Percentiles rank a stretch among this genome's conserved stretches.
phyloP scores from a whole-genome alignment of 2,797 vertebrate genomes.

The Lates japonicus region DNA sequence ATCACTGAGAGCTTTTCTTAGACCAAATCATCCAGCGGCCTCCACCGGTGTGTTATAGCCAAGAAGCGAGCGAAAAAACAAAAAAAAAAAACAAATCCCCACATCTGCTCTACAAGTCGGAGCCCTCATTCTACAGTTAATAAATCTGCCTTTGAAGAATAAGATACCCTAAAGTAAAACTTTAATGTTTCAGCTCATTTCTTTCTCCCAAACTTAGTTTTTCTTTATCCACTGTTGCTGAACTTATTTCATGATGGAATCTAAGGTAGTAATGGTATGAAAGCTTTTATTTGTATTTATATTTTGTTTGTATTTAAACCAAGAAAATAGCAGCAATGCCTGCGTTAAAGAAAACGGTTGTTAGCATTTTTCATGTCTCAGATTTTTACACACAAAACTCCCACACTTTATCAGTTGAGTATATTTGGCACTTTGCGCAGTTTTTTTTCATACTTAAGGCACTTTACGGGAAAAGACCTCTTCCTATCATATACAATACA shows the following conservation, averaged over 20 bases:
- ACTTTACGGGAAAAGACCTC: background rate
- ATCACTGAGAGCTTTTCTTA: slow-evolving; percentile 48
- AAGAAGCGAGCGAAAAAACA: slow-evolving; percentile 46
- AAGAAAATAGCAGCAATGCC: background rate
- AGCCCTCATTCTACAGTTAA: slow-evolving; percentile 58
- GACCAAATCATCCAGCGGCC: slow-evolving; percentile 47
- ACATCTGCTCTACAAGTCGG: slow-evolving; percentile 54
- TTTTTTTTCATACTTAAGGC: background rate
- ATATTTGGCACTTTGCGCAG: background rate
- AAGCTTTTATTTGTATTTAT: background rate
- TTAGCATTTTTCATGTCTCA: background rate
- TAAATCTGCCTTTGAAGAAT: slow-evolving; percentile 70
- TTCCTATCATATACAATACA: background rate
- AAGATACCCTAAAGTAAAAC: slow-evolving; percentile 46
- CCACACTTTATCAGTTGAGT: background rate
- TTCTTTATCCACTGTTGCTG: slow-evolving; percentile 2
- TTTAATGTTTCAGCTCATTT: slow-evolving; percentile 48
- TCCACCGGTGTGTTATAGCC: slow-evolving; percentile 25
- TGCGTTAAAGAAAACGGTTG: background rate
- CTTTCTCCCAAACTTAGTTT: slow-evolving; percentile 10
- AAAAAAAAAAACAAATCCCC: slow-evolving; percentile 49
- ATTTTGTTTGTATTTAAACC: background rate
- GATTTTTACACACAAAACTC: background rate
- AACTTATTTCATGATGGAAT: slow-evolving; percentile 19
- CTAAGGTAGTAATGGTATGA: background rate